These are phyloP conservation scores for Tuta absoluta DNA, from an alignment of 2,888 invertebrate species.

Conservation along the genomic window DNA sequence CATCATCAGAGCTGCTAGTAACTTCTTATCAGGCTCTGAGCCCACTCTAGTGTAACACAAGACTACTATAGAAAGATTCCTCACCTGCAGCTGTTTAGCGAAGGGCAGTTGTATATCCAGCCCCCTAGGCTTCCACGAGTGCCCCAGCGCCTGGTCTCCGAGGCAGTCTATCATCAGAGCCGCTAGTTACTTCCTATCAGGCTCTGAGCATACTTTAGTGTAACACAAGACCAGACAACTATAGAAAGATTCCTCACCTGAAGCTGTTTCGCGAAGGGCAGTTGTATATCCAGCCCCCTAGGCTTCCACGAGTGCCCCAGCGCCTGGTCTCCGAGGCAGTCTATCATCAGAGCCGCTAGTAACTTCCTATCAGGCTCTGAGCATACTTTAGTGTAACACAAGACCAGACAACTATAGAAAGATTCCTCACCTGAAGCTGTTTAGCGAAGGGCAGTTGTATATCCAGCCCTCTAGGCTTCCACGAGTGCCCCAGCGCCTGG, in stretches of 20 bases:
- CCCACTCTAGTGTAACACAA: slow-evolving; percentile 64
- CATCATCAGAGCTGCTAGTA: slow-evolving; percentile 47
- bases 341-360: slow-evolving; percentile 46
- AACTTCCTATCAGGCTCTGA: slow-evolving; percentile 51
- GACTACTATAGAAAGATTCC: no score
- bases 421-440: slow-evolving; percentile 51
- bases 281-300: no score
- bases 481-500: slow-evolving; percentile 40
- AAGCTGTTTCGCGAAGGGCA: no score
- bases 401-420: no score
- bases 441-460: slow-evolving; percentile 45
- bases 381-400: slow-evolving; percentile 57
- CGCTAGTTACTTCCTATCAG: slow-evolving; percentile 53
- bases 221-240: slow-evolving; percentile 67
- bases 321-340: slow-evolving; percentile 41
- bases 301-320: slow-evolving; percentile 41
- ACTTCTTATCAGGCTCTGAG: slow-evolving; percentile 50
- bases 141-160: slow-evolving; percentile 40
- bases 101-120: no score
- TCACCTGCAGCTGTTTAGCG: no score
- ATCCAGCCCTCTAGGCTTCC: slow-evolving; percentile 39
- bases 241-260: no score
- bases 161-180: slow-evolving; percentile 44
- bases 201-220: slow-evolving; percentile 52
- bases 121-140: slow-evolving; percentile 41